A percentile compares a stretch with the other conserved stretches of the same genome.
phyloP scores from a whole-genome alignment of 2,797 vertebrate species.

The Manis crassicaudata region DNA sequence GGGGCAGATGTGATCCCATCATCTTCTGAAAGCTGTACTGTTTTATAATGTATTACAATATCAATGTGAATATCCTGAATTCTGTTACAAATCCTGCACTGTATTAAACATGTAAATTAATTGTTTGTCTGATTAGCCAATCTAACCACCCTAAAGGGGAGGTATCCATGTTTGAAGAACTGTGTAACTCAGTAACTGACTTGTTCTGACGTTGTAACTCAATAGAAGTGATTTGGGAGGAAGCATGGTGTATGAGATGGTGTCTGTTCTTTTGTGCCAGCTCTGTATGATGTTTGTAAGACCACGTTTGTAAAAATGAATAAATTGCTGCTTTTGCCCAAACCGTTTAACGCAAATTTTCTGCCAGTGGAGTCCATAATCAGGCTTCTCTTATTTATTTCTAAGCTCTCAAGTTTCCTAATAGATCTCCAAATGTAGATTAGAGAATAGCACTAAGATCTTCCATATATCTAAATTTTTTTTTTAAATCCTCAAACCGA shows the following conservation, averaged over 20 bases:
- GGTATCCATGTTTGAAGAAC: constrained; percentile 81
- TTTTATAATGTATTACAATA: constrained; percentile 83
- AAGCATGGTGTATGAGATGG: constrained; percentile 87
- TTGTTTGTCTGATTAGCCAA: constrained; percentile 85
- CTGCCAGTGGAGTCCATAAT: constrained; percentile 42
- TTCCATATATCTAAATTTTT: not conserved
- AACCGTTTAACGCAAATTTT: constrained; percentile 73
- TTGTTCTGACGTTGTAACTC: constrained; percentile 88
- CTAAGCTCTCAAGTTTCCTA: not conserved
- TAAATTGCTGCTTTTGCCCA: constrained; percentile 88
- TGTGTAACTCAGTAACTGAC: constrained; percentile 86
- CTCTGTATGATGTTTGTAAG: constrained; percentile 86
- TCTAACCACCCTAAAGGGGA: constrained; percentile 74
- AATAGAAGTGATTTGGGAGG: constrained; percentile 85
- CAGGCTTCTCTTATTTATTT: not conserved
- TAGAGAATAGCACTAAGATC: not conserved
- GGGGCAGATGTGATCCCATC: constrained; percentile 66
- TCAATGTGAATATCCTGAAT: constrained; percentile 86
- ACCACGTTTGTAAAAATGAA: constrained; percentile 87
- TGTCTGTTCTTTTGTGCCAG: constrained; percentile 87
- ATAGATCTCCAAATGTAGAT: not conserved
- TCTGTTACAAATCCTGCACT: constrained; percentile 85
- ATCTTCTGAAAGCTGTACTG: constrained; percentile 76
- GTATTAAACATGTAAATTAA: constrained; percentile 86
- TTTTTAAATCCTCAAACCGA: not conserved